Percentiles rank a stretch among this genome's conserved stretches.
These are phyloP conservation scores for Apotomis turbidana DNA, from an alignment of 2,888 invertebrate species.

Conservation along the genomic window DNA sequence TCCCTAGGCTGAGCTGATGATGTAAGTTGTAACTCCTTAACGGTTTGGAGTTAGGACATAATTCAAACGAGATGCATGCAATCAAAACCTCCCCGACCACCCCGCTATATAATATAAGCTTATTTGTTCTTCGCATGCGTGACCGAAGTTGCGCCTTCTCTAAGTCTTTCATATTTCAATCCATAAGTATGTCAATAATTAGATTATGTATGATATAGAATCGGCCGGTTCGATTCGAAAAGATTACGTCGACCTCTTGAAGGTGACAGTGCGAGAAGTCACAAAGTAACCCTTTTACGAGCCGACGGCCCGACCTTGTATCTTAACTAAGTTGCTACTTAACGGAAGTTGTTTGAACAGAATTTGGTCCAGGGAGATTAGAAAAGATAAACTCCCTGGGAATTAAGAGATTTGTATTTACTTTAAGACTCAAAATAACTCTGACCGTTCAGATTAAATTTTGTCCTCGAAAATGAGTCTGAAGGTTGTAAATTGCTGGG, in stretches of 20 bases:
- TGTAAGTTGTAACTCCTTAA: too few relatives aligned
- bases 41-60: too few relatives aligned
- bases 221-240: not conserved
- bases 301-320: conserved; percentile 53
- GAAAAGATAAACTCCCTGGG: conserved; percentile 55
- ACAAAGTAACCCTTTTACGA: conserved; percentile 55
- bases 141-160: too few relatives aligned
- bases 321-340: conserved; percentile 60
- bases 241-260: conserved; percentile 6
- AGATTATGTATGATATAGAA: too few relatives aligned
- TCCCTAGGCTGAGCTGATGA: too few relatives aligned
- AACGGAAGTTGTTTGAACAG: conserved; percentile 58
- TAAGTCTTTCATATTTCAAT: too few relatives aligned
- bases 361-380: conserved; percentile 60
- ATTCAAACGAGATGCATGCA: too few relatives aligned
- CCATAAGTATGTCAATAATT: too few relatives aligned
- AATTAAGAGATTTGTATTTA: conserved; percentile 59
- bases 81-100: too few relatives aligned
- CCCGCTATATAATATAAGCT: too few relatives aligned
- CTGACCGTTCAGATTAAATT: conserved; percentile 38
- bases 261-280: conserved; percentile 49
- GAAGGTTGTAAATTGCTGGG: conserved; percentile 26
- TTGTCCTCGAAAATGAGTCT: conserved; percentile 32
- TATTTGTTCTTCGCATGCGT: too few relatives aligned
- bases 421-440: conserved; percentile 46